These are phyloP conservation scores for Dryobota labecula DNA, from an alignment of 2,888 invertebrate species.

Conservation along the genomic window DNA sequence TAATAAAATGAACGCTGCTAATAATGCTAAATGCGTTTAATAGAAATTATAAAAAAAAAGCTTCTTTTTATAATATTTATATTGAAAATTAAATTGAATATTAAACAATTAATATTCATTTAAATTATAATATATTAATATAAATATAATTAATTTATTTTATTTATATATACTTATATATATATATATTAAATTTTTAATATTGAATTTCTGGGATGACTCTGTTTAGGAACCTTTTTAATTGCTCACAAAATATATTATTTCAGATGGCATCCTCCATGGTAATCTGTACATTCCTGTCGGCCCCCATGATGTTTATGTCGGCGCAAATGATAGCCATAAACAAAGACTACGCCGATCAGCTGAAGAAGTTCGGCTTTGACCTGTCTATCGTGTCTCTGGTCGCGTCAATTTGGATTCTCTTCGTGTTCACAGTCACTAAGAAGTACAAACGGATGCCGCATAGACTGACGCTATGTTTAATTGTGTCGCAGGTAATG, in stretches of 20 bases:
- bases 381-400: conserved; percentile 95
- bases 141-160: too few species aligned
- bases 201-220: not conserved
- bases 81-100: too few species aligned
- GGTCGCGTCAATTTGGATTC: conserved; percentile 94
- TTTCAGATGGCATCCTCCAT: conserved; percentile 97
- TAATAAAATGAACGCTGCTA: not conserved
- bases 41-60: too few species aligned
- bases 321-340: conserved; percentile 98
- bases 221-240: not conserved
- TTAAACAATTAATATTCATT: too few species aligned
- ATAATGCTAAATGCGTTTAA: not conserved
- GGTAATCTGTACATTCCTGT: conserved; percentile 98
- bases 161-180: too few species aligned
- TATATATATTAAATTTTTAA: too few species aligned
- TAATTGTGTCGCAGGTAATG: conserved; percentile 95
- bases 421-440: conserved; percentile 93
- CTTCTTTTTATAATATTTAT: too few species aligned
- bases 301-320: conserved; percentile 98
- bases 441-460: conserved; percentile 95
- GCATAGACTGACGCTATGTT: conserved; percentile 94
- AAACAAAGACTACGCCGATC: conserved; percentile 94
- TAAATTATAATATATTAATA: too few species aligned
- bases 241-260: not conserved
- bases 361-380: conserved; percentile 95